These are phyloP conservation scores for Nasonia vitripennis DNA, from an alignment of 1,140 invertebrate species.

Conservation along the genomic window DNA sequence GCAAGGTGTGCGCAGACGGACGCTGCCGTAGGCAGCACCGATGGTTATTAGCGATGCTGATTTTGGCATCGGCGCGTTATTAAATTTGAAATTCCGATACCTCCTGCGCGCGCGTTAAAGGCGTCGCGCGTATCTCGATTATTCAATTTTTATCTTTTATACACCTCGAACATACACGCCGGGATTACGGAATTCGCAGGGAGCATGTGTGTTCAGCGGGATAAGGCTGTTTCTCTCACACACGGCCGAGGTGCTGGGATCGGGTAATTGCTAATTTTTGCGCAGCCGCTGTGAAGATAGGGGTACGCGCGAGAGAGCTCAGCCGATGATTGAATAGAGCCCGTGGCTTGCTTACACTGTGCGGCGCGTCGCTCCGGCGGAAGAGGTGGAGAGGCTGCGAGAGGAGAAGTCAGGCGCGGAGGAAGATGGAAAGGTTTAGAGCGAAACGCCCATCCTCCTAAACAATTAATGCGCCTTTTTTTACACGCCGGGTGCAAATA, in stretches of 20 bases:
- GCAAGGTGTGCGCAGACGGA: conserved; percentile 54
- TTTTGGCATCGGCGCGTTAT: conserved; percentile 43
- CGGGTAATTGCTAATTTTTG: background rate
- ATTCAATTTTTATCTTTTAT: background rate
- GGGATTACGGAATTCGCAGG: background rate
- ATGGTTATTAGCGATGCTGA: conserved; percentile 41
- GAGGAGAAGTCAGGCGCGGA: conserved; percentile 4
- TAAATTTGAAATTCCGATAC: conserved; percentile 52
- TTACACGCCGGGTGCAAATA: conserved; percentile 41
- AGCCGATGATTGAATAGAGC: conserved; percentile 46
- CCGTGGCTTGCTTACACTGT: conserved; percentile 37
- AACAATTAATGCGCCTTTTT: conserved; percentile 46
- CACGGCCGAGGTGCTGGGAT: background rate
- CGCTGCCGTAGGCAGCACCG: conserved; percentile 1
- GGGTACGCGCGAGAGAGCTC: background rate
- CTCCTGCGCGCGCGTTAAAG: background rate
- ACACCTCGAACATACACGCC: background rate
- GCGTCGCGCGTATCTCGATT: background rate
- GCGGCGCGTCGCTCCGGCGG: background rate
- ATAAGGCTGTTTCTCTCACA: conserved; percentile 15
- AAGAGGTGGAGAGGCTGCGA: conserved; percentile 23
- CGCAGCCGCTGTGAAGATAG: background rate
- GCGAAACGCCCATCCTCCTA: conserved; percentile 49
- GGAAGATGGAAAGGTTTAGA: conserved; percentile 25
- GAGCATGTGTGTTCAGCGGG: background rate